Evolutionary conservation across 2,888 invertebrate genomes (phyloP), one percentile per base, ranked within the genome.

Genomic region (Dendrolimus houi): DNA sequence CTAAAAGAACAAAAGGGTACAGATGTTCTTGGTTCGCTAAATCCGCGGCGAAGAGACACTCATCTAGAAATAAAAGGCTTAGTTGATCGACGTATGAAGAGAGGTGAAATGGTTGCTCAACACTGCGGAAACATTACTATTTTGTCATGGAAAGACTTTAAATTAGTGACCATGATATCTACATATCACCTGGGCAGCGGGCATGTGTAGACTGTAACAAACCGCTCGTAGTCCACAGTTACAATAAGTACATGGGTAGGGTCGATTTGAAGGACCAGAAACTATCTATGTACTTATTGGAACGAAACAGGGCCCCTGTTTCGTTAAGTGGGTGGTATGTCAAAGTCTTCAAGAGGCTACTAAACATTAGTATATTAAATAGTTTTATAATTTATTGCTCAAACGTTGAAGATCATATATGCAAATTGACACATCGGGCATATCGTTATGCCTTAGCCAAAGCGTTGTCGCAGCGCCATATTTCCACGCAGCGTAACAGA

Each of bases 211-310:
- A 1, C 1, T 14, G 54, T 9, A 1, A 13, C 2, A 63, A 61
- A 42, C 60, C 62, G 0, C 10, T 56, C 0, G 58, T 54, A 7
- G 57, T 65, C 0, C 53, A 55, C 8, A 55, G 55, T n/a, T 72
- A 70, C 56, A 69, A 70, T 54, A 63, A 63, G 52, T 57, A 29
- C 53, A 67, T 70, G 62, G 65, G 64, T 12, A 62, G 64, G 0
- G 61, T 66, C 2, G 62, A 68, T 52, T 47, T 66, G 6, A 68
- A 71, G 52, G 67, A 71, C 41, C 67, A 66, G 40, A 65, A 64
- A 41, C 58, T 66, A 8, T 65, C 65, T 54, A 55, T 55, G 58
- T 69, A 60, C 54, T 58, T 66, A 12, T 53, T 69, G 54, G 70
- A 71, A 52, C 17, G 63, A 7, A 65, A 64, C 52, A 52, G 63